These are phyloP conservation scores for Acanthornis magna DNA, from an alignment of 2,797 vertebrate species.

Conservation along the genomic window DNA sequence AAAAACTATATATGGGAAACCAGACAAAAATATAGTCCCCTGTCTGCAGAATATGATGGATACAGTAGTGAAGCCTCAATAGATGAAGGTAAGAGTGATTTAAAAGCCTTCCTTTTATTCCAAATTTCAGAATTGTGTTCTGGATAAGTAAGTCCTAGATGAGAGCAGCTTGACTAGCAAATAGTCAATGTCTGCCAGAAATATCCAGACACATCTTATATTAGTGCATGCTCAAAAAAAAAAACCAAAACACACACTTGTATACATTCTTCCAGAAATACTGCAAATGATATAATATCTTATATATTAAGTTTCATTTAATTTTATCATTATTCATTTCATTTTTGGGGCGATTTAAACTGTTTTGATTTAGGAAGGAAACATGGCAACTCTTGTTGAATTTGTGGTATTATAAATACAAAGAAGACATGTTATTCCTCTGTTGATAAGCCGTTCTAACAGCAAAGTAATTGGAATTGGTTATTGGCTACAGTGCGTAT, in stretches of 20 bases:
- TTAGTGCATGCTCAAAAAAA: slow-evolving; percentile 32
- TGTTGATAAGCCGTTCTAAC: background rate
- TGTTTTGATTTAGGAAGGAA: slow-evolving; percentile 5
- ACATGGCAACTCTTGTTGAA: background rate
- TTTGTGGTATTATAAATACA: background rate
- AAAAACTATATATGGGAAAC: slow-evolving; percentile 91
- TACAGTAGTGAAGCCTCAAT: slow-evolving; percentile 95
- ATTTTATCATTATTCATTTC: background rate
- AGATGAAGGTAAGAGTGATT: slow-evolving; percentile 86
- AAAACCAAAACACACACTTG: background rate
- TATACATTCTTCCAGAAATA: background rate
- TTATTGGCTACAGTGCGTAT: background rate
- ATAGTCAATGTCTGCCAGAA: background rate
- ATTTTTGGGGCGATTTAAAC: background rate
- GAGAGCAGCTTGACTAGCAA: background rate
- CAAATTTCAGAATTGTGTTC: slow-evolving; percentile 17
- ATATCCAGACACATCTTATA: background rate
- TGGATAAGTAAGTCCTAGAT: background rate
- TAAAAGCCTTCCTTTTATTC: slow-evolving; percentile 55
- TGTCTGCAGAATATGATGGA: slow-evolving; percentile 89
- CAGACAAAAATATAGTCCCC: slow-evolving; percentile 90
- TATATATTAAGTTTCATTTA: background rate
- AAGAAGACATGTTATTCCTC: background rate
- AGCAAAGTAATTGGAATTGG: background rate
- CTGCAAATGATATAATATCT: background rate